Evolutionary conservation across 2,797 vertebrate species (phyloP).

Genomic region (Tragelaphus eurycerus): DNA sequence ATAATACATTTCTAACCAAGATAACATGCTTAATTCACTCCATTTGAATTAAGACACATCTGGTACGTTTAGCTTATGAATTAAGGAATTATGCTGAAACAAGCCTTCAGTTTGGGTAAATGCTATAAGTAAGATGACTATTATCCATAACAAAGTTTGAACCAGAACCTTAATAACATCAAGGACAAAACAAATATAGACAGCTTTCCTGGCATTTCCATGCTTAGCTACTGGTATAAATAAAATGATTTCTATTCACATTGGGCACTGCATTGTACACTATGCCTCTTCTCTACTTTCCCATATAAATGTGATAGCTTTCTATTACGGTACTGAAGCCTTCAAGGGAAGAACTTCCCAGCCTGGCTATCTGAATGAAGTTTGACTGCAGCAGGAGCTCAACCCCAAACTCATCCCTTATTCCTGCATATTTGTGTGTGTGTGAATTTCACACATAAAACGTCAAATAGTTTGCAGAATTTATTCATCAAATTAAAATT

Average conservation of each 20-base stretch:
- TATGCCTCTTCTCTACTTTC: neutral
- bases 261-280: neutral
- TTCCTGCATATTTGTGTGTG: neutral
- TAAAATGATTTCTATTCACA: neutral
- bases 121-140: neutral
- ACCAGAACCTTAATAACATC: neutral
- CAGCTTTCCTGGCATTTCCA: neutral
- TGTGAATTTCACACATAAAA: neutral
- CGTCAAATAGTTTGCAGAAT: neutral
- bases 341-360: neutral
- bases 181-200: neutral
- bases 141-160: neutral
- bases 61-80: neutral
- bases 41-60: conserved; percentile 23
- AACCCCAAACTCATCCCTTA: neutral
- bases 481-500: neutral
- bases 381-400: neutral
- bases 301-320: neutral
- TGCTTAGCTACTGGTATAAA: neutral
- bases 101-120: neutral
- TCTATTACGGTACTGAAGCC: neutral
- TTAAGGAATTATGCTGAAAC: neutral
- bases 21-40: neutral
- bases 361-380: neutral
- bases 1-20: neutral